Evolutionary conservation across 2,113 vertebrate genomes (phyloP).

Genomic region (Daubentonia madagascariensis): DNA sequence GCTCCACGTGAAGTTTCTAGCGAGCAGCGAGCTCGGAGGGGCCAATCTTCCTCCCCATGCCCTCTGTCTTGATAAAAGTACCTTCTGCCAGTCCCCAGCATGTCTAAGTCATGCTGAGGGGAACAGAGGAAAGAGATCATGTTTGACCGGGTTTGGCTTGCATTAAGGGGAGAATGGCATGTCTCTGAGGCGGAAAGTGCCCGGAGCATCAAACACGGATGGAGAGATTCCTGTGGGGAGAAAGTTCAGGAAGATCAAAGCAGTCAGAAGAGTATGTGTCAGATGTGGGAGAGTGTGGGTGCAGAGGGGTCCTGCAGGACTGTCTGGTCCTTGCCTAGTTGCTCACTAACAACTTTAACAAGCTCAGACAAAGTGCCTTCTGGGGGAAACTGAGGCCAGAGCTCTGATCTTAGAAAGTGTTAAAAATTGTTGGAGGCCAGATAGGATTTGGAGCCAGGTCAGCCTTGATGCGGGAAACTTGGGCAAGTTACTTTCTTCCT

Average conservation of each 20-base stretch:
- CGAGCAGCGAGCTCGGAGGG: neutral
- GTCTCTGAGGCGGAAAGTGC: neutral
- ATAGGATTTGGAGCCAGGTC: neutral
- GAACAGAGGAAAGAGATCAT: neutral
- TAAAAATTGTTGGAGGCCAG: neutral
- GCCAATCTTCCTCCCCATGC: neutral
- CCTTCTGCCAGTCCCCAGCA: neutral
- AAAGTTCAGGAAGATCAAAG: neutral
- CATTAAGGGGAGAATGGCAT: neutral
- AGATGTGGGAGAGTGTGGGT: neutral
- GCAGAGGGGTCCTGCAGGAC: neutral
- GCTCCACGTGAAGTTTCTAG: accelerated
- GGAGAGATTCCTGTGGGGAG: neutral
- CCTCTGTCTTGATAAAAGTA: neutral
- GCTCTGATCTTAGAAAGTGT: neutral
- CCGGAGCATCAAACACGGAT: neutral
- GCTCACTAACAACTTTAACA: neutral
- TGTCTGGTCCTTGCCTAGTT: neutral
- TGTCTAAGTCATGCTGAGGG: neutral
- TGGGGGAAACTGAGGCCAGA: neutral
- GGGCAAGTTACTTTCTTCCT: neutral
- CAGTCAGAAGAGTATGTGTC: neutral
- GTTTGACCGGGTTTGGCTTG: neutral
- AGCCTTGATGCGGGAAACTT: neutral
- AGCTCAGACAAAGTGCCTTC: neutral